Base-by-base conservation (phyloP, 2,113 vertebrate genomes). In the Spheniscus mendiculus region DNA sequence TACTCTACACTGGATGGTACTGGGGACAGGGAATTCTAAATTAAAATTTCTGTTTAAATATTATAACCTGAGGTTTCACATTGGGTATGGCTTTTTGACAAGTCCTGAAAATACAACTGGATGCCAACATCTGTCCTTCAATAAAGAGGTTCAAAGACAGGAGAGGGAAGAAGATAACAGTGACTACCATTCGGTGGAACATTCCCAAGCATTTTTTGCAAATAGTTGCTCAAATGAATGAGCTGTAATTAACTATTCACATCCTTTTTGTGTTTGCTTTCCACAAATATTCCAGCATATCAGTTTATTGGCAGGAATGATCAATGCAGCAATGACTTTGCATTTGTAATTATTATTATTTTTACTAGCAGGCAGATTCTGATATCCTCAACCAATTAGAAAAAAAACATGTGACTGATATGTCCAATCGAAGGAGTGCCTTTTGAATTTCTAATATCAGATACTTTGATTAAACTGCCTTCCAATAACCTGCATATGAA, bases 181-280 rank as follows among this genome's bases (percentile, higher is more conserved):
- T 63, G 71, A 69, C 69, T 87, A 85, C 73, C 1, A 0, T 94
- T 94, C 42, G 42, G 80, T 91, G 91, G 93, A 96, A 94, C 16
- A 87, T 69, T 93, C 73, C 78, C 87, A 94, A 85, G 50, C 17
- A 72, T 82, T 94, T 93, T 96, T 96, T 89, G 44, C 77, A 91
- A 91, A 90, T 58, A 95, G 81, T 95, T 91, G 62, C 42, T 95
- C 73, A 90, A 34, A 91, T 93, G 95, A 97, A 97, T 95, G 58
- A 96, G 74, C 49, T 89, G 66, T 97, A 97, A 97, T 97, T 97
- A 96, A 97, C 96, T 97, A 96, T 96, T 97, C 96, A 96, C 81
- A 93, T 89, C 73, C 70, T 91, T 91, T 96, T 95, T 95, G 73
- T 96, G 58, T 83, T 90, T 94, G 86, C 87, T 94, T 97, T 92